Conservation (phyloP, 2,888 invertebrate species). For the Cyaniris semiargus region DNA sequence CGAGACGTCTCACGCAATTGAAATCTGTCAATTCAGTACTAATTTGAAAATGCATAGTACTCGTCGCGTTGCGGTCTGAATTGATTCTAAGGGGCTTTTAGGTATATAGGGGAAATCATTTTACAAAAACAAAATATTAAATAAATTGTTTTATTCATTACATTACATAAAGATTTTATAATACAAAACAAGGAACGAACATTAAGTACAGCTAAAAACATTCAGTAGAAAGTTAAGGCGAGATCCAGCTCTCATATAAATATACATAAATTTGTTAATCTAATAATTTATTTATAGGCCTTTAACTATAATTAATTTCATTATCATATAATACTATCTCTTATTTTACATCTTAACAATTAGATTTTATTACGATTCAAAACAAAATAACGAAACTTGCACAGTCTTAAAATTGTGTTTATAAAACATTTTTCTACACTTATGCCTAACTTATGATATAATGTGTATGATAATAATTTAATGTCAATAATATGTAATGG, state of each 20-base stretch:
- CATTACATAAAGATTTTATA: conserved; percentile 28
- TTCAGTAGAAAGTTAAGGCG: conserved; percentile 25
- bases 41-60: too few species aligned
- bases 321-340: not conserved
- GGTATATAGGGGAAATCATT: not conserved
- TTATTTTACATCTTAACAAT: not conserved
- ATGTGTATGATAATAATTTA: not conserved
- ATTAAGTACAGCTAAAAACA: not conserved
- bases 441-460: not conserved
- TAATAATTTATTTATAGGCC: conserved; percentile 15
- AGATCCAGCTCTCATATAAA: conserved; percentile 23
- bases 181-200: conserved; percentile 27
- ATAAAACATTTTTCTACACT: not conserved
- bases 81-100: too few species aligned
- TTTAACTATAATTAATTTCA: not conserved
- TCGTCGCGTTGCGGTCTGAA: too few species aligned
- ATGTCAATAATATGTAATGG: not conserved
- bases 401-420: conserved; percentile 12
- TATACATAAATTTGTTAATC: conserved; percentile 18
- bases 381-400: not conserved
- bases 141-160: conserved; percentile 25
- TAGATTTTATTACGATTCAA: not conserved
- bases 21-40: too few species aligned
- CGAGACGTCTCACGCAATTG: too few species aligned
- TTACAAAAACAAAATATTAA: not conserved